A percentile compares a stretch with the other conserved stretches of the same genome.
Conservation (phyloP, 2,888 invertebrate genomes). For the Deilephila porcellus region DNA sequence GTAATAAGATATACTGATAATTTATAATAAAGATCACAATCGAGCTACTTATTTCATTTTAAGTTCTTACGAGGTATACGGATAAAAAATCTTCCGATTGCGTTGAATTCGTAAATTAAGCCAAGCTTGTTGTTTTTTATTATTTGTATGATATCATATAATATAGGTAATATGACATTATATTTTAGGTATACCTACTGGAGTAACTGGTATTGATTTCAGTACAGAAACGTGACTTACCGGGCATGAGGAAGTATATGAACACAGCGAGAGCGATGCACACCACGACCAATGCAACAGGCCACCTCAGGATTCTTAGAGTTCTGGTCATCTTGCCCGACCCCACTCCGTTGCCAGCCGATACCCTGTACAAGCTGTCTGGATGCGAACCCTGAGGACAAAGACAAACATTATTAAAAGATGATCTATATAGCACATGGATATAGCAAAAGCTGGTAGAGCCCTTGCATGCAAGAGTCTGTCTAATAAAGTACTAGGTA, state of each 20-base stretch:
- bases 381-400: conserved; percentile 79
- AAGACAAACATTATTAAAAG: conserved; percentile 25
- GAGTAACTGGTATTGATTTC: not conserved
- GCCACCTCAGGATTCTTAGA: conserved; percentile 78
- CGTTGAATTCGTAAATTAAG: not conserved
- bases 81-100: not conserved
- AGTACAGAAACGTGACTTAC: conserved; percentile 51
- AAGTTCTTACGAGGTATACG: not conserved
- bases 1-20: conserved; percentile 16
- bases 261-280: conserved; percentile 78
- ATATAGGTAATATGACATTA: no score
- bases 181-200: no score
- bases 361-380: conserved; percentile 79
- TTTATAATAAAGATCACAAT: conserved; percentile 29
- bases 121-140: not conserved
- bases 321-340: conserved; percentile 59
- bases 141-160: no score
- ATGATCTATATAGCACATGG: no score
- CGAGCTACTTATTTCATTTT: not conserved
- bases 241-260: conserved; percentile 82
- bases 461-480: no score
- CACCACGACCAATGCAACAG: conserved; percentile 72
- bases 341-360: conserved; percentile 53
- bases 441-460: no score
- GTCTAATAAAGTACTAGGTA: no score